Evolutionary conservation across 2,888 invertebrate species (phyloP), one percentile per base, ranked within the genome.

Genomic region (Uloborus plumipes): DNA sequence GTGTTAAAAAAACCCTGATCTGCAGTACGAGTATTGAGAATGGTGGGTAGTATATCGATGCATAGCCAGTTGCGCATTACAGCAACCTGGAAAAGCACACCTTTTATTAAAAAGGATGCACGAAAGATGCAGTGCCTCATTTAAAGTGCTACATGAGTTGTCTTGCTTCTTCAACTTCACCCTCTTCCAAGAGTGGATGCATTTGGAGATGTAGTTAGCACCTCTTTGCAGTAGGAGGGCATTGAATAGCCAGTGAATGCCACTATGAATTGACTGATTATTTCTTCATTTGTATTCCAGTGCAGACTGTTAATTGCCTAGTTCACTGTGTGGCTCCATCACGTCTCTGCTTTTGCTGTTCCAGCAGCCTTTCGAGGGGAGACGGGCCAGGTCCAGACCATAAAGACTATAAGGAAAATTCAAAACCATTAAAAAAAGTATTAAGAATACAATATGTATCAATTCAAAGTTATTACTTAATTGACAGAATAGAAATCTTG

Each of bases 381-480:
- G 94, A 94, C 1, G 94, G 94, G 3, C 94, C 93, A 7, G 93
- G 93, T 0, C 93, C 93, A 15, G 93, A 93, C 93, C 94, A 94
- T 61, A 94, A 89, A 0, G 94, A 93, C 92, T 94, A 92, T 53
- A 91, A 88, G 84, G 86, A 87, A 84, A 86, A 87, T 3, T 88
- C 50, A n/a, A n/a, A n/a, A 3, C 18, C 2, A 53, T 53, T 53
- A 18, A 53, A 31, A 31, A 31, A 31, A 31, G 7, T 4, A 31
- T 9, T 11, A 58, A 58, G 14, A 14, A 58, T 58, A 20, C 20
- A 58, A 39, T 39, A 11, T 7, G 2, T 7, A 31, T 31, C 31
- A 4, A 31, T 7, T 31, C 31, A 7, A 31, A 7, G 7, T 31
- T 7, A 7, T 7, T 2, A 31, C 31, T 31, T 7, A 7, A 7